Evolutionary conservation across 2,888 invertebrate genomes (phyloP), one percentile per base, ranked within the genome.

Genomic region (Ochropacha duplaris): DNA sequence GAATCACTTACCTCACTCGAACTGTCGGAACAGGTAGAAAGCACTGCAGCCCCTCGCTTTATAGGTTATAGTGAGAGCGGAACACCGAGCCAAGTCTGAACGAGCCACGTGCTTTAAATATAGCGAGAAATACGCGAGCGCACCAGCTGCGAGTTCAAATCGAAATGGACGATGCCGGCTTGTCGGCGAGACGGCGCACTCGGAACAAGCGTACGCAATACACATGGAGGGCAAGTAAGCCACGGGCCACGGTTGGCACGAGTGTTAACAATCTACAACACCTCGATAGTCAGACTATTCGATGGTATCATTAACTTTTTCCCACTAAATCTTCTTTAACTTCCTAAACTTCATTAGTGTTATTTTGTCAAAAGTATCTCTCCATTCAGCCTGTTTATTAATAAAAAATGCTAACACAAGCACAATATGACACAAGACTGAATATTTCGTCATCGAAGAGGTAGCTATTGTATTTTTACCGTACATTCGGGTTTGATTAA

Each of bases 51-150:
- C 34, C 51, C 28, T 58, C 57, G 60, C 61, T 65, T 74, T 74
- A 66, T 73, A 84, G 84, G 84, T 84, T 84, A 84, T 79, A 83
- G 76, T 78, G 75, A 70, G 73, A 77, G 72, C 71, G 78, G 77
- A 76, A 78, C 83, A 81, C 81, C 65, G 64, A 73, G 85, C 87
- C 90, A 16, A 39, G 5, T 8, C 19, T 16, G 19, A 19, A 16
- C 19, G 44, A 74, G 86, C 88, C 90, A 90, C 90, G 90, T 90
- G 89, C 78, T 84, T 79, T 81, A 82, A 73, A 78, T 79, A 79
- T 78, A 79, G 81, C 67, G 72, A 63, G 68, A 60, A 66, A 61
- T 66, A 70, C 78, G 74, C 86, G 78, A 81, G 81, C 82, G 76
- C 58, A 68, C 74, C 64, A 60, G 73, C 68, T 83, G 84, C 79